Base-by-base conservation (phyloP, 2,797 vertebrate genomes). In the Pteropus rufus region DNA sequence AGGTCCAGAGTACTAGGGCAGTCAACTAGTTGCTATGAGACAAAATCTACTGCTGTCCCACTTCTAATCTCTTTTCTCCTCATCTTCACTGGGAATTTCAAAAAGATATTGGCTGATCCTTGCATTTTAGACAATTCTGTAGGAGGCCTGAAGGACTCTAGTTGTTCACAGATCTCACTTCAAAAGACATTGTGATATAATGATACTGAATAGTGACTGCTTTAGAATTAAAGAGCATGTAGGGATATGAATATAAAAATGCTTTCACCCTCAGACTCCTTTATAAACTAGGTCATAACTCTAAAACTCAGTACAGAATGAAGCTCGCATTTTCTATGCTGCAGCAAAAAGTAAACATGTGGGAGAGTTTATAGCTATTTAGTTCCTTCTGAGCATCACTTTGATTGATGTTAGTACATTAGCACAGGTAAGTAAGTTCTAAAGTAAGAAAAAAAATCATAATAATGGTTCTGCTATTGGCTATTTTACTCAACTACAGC, bases 331-430 rank as follows among this genome's bases (percentile, higher is more conserved):
- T 84, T 88, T 39, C 41, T 41, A 12, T 85, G 31, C 44, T 73
- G 6, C 41, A 54, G 14, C 41, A 18, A 81, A 36, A 44, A 92
- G 21, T 58, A 92, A 96, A 36, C 34, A 84, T 31, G 18, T 69
- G 36, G 62, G 80, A 93, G 54, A 65, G 31, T 49, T 85, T 82
- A 82, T 29, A 85, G 72, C 72, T 85, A 56, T 90, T 92, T 56
- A 69, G 89, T 93, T 82, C 62, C 39, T 96, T 95, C 77, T 39
- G 44, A 60, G 44, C 23, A 90, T 56, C 79, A 85, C 16, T 11
- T 89, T 91, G 87, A 96, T 44, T 90, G 81, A 92, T 97, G 67
- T 85, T 77, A 89, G 36, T 75, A 81, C 56, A 83, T 82, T 92
- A 79, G 91, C 36, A 54, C 34, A 85, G 73, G 52, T 94, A 94